Evolutionary conservation across 1,140 invertebrate genomes (phyloP).

Genomic region (Sinella curviseta): DNA sequence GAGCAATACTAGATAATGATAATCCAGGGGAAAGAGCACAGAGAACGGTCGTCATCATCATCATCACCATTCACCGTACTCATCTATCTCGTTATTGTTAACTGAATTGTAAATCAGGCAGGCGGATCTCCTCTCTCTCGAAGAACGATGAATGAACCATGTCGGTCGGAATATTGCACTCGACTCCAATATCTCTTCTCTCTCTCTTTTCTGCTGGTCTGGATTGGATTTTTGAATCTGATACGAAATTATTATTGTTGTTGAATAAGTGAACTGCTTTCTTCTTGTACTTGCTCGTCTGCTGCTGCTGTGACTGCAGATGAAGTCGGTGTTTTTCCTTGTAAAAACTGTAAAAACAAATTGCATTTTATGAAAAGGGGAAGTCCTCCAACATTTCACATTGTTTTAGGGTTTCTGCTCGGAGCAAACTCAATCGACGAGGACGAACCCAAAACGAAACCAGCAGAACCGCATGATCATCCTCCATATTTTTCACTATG

Average conservation of each 20-base stretch:
- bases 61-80: no score
- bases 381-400: conserved; percentile 1
- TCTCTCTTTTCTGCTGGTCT: neutral
- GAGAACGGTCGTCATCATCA: neutral
- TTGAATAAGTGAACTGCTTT: neutral
- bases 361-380: neutral
- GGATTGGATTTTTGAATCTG: neutral
- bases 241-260: no score
- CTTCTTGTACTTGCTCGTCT: neutral
- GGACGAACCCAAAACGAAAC: neutral
- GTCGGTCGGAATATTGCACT: neutral
- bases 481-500: conserved; percentile 5
- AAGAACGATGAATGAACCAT: neutral
- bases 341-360: neutral
- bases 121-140: neutral
- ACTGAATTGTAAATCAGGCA: conserved; percentile 1
- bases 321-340: neutral
- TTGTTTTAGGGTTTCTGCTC: conserved; percentile 16
- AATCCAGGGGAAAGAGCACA: neutral
- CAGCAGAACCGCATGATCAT: neutral
- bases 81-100: neutral
- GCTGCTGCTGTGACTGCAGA: neutral
- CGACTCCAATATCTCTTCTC: neutral
- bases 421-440: conserved; percentile 7
- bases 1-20: conserved; percentile 14